phyloP scores from a whole-genome alignment of 2,888 invertebrate genomes.

The Tridacna gigas region DNA sequence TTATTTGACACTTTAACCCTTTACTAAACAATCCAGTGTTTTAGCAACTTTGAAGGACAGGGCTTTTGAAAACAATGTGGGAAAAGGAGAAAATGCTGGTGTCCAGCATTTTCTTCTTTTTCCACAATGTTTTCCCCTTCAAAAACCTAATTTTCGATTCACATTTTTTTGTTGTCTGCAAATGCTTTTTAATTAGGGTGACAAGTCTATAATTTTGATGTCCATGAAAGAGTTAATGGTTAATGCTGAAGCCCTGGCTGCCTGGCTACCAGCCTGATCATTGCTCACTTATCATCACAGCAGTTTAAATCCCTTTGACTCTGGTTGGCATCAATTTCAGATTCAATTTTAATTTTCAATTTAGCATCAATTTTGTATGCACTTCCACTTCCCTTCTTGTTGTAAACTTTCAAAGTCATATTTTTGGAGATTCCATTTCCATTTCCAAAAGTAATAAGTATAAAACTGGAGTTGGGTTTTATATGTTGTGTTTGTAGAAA shows the following conservation, averaged over 20 bases:
- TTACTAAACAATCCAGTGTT: not conserved
- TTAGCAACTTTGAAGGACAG: not conserved
- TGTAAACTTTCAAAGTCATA: no score
- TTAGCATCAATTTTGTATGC: not conserved
- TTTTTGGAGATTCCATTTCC: no score
- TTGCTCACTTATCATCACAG: no score
- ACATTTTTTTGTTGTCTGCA: not conserved
- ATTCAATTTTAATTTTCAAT: not conserved
- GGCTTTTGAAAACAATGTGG: constrained; percentile 1
- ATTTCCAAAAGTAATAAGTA: no score
- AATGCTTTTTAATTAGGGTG: not conserved
- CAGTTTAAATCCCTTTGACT: no score
- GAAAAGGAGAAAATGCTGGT: no score
- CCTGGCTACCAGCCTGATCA: not conserved
- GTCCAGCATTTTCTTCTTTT: not conserved
- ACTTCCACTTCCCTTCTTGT: not conserved
- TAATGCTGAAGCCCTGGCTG: not conserved
- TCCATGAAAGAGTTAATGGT: not conserved
- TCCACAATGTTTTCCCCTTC: not conserved
- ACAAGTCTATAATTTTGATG: not conserved
- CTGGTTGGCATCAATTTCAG: no score
- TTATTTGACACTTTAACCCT: no score
- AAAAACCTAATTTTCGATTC: not conserved
- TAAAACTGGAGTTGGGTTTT: no score
- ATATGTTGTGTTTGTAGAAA: no score